Conservation (phyloP, 2,113 vertebrate species). For the Oenanthe oenanthe region DNA sequence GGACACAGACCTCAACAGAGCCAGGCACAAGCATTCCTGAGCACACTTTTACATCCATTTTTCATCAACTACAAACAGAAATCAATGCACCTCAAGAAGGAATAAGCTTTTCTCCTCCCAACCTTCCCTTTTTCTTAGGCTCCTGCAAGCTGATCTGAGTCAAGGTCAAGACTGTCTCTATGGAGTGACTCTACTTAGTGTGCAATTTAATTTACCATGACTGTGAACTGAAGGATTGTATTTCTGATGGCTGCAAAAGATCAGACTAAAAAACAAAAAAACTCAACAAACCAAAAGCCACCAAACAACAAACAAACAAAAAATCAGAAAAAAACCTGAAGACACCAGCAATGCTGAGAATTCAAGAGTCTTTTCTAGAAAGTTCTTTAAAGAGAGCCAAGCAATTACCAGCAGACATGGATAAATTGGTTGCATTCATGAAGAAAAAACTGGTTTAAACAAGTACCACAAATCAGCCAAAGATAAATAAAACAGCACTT, state of each 20-base stretch:
- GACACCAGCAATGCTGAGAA: neutral
- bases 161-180: neutral
- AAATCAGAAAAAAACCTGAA: neutral
- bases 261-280: neutral
- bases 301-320: neutral
- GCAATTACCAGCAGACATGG: neutral
- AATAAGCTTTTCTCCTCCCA: neutral
- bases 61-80: neutral
- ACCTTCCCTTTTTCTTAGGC: neutral
- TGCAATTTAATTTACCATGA: conserved; percentile 8
- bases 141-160: neutral
- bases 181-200: neutral
- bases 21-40: neutral
- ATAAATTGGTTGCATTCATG: neutral
- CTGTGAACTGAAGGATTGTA: neutral
- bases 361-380: neutral
- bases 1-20: neutral
- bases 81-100: neutral
- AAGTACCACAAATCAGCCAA: neutral
- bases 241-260: neutral
- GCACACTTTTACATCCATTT: neutral
- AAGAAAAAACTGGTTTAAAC: neutral
- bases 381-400: neutral
- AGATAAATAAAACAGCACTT: neutral
- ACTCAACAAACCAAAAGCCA: neutral